Conservation (phyloP, 1,140 invertebrate species). For the Sarcophaga bullata region DNA sequence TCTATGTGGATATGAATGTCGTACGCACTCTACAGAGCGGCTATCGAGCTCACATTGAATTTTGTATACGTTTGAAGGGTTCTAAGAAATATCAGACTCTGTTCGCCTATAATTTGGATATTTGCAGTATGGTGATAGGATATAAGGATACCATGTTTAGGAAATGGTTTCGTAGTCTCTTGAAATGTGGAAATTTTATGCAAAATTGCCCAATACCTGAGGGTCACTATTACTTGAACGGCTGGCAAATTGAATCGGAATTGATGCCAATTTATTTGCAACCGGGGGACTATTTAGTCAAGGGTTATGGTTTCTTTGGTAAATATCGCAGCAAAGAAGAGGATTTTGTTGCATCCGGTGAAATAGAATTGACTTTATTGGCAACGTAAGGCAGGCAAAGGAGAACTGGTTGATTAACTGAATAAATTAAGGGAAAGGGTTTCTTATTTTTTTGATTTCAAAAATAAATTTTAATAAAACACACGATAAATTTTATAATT, state of each 20-base stretch:
- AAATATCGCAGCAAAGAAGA: conserved; percentile 25
- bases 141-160: conserved; percentile 56
- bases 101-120: conserved; percentile 50
- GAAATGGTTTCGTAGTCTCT: conserved; percentile 47
- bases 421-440: no score
- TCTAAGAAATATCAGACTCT: conserved; percentile 55
- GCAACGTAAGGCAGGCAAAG: not conserved
- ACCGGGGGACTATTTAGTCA: conserved; percentile 48
- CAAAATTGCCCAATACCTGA: conserved; percentile 47
- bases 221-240: conserved; percentile 48
- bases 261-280: conserved; percentile 49
- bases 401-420: not conserved
- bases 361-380: not conserved
- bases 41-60: conserved; percentile 51
- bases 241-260: conserved; percentile 44
- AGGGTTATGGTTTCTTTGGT: conserved; percentile 6
- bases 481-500: no score
- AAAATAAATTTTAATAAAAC: no score
- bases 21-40: conserved; percentile 47
- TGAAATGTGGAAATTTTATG: conserved; percentile 49
- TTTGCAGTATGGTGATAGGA: conserved; percentile 50
- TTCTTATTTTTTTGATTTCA: no score
- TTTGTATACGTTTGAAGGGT: conserved; percentile 53
- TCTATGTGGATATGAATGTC: conserved; percentile 53
- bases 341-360: not conserved